A percentile compares a stretch with the other conserved stretches of the same genome.
phyloP scores from a whole-genome alignment of 2,113 vertebrate genomes.

The Petaurus breviceps region DNA sequence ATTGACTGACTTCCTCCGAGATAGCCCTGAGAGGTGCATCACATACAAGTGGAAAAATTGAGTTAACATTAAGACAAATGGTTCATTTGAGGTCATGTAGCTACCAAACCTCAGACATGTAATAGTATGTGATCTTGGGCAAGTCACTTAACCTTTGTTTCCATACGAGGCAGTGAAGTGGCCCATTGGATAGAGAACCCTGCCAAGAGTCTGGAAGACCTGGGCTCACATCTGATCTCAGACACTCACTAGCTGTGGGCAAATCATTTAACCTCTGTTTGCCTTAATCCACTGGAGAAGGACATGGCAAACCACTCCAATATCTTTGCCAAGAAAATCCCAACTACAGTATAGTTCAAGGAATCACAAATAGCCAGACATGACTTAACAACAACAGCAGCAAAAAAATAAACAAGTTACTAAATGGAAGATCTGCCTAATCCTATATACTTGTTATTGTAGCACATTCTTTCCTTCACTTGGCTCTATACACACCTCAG shows the following conservation, averaged over 20 bases:
- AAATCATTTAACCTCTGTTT: not conserved
- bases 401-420: not conserved
- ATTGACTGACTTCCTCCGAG: not conserved
- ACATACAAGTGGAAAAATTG: not conserved
- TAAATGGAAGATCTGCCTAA: not conserved
- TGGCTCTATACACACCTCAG: not conserved
- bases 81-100: not conserved
- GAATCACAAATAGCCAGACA: not conserved
- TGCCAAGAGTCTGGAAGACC: not conserved
- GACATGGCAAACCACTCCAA: not conserved
- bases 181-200: no score
- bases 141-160: not conserved
- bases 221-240: not conserved
- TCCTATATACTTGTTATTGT: not conserved
- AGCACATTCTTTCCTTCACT: not conserved
- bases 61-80: not conserved
- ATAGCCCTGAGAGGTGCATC: not conserved
- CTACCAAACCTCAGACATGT: not conserved
- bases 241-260: no score
- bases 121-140: not conserved
- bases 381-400: not conserved
- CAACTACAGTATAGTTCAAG: accelerated
- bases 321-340: not conserved
- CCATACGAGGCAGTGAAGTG: not conserved
- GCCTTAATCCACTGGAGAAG: not conserved